Evolutionary conservation across 2,113 vertebrate species (phyloP), one percentile per base, ranked within the genome.

Genomic region (Campylomormyrus tamandua): DNA sequence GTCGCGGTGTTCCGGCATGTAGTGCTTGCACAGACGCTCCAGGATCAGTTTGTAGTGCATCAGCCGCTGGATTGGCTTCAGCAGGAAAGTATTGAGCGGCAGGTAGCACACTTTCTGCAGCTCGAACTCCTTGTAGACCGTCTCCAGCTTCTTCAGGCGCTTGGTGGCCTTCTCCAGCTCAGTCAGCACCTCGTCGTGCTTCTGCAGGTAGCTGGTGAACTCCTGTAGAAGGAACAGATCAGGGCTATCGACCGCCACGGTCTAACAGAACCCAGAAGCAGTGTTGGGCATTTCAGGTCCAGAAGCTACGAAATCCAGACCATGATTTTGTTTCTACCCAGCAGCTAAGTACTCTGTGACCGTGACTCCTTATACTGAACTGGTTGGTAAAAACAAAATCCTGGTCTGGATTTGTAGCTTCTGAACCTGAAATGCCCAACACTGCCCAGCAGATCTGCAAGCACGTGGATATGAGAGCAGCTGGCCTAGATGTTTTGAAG

Each of bases 51-150:
- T 98, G 95, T 99, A 99, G 94, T 98, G 97, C 93, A 97, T 96
- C 91, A 98, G 97, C 3, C 98, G 96, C 96, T 99, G 98, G 93
- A 97, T 96, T 31, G 98, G 98, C 92, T 98, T 99, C 87, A 99
- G 97, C 91, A 99, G 96, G 92, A 99, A 98, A 0, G 96, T 96
- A 95, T 96, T 98, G 91, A 99, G 97, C 0, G 98, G 98, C 93
- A 99, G 93, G 94, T 99, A 98, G 95, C 98, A 99, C 87, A 99
- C 98, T 88, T 98, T 98, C 96, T 99, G 98, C 89, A 98, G 96
- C 92, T 99, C 98, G 80, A 99, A 99, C 92, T 98, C 98, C 90
- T 96, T 97, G 93, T 97, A 98, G 77, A 97, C 97, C 0, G 93
- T 94, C 94, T 98, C 98, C 90, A 99, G 95, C 93, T 96, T 98